phyloP scores from a whole-genome alignment of 2,113 vertebrate species.

The Phylloscopus trochilus region DNA sequence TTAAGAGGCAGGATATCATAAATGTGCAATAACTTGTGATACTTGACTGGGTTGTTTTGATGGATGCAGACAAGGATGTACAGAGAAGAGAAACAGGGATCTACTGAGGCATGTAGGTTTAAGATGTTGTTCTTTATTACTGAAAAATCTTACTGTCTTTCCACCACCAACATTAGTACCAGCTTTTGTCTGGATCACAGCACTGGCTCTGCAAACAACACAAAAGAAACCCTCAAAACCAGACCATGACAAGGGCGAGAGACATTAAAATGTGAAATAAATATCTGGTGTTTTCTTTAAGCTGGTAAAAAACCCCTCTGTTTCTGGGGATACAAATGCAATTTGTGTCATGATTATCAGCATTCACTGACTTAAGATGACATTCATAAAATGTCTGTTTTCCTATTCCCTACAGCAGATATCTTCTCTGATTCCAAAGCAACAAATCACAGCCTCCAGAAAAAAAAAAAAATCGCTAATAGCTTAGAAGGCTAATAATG shows the following conservation, averaged over 20 bases:
- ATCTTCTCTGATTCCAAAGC: background rate
- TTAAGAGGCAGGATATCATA: slow-evolving; percentile 10
- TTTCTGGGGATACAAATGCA: background rate
- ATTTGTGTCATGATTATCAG: background rate
- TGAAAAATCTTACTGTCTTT: background rate
- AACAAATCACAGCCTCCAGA: background rate
- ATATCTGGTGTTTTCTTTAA: background rate
- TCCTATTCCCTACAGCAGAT: background rate
- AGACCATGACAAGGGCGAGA: background rate
- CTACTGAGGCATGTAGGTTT: background rate
- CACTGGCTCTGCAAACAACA: background rate
- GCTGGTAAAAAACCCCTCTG: background rate
- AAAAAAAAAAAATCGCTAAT: background rate
- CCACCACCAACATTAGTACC: background rate
- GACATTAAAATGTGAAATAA: background rate
- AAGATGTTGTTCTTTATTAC: background rate
- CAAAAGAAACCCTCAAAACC: background rate
- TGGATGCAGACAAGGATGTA: background rate
- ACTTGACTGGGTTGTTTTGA: background rate
- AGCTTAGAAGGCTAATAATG: background rate
- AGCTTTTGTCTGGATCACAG: background rate
- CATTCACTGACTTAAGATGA: background rate
- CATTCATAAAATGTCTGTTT: background rate
- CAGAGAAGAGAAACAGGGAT: background rate
- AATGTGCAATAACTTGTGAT: slow-evolving; percentile 6